Percentiles rank a stretch among this genome's conserved stretches.
These are phyloP conservation scores for Ptilodon capucinus DNA, from an alignment of 2,888 invertebrate species.

Conservation along the genomic window DNA sequence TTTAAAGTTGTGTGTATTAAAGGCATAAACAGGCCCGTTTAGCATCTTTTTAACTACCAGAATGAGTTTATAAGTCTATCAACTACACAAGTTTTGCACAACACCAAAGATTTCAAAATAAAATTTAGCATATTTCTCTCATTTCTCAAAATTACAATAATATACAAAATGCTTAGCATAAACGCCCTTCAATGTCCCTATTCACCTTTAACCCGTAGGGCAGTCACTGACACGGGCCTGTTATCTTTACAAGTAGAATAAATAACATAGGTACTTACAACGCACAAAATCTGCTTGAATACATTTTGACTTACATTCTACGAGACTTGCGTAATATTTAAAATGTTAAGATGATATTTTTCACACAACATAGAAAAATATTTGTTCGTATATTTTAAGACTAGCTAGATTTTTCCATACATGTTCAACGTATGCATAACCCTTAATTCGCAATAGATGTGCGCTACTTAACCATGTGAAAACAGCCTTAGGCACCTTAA, in stretches of 20 bases:
- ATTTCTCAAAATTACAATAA: neutral
- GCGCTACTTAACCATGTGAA: too few species aligned
- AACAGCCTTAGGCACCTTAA: neutral
- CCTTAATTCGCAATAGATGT: too few species aligned
- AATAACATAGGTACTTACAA: neutral
- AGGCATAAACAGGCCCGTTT: too few species aligned
- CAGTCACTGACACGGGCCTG: constrained; percentile 11
- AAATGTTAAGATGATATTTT: too few species aligned
- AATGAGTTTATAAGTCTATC: neutral
- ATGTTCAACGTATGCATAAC: too few species aligned
- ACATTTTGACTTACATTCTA: neutral
- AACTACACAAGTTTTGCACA: neutral
- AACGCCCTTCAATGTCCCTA: constrained; percentile 10
- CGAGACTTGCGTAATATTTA: too few species aligned
- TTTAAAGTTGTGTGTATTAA: too few species aligned
- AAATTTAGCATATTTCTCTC: neutral
- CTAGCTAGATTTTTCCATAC: too few species aligned
- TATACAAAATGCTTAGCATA: constrained; percentile 2
- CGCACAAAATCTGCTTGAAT: neutral
- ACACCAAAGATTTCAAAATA: neutral
- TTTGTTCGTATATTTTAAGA: too few species aligned
- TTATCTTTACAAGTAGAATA: constrained; percentile 7
- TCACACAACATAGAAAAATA: too few species aligned
- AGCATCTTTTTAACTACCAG: too few species aligned
- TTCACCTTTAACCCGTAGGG: constrained; percentile 22